These are phyloP conservation scores for Daubentonia madagascariensis DNA, from an alignment of 2,113 vertebrate species.

Conservation along the genomic window DNA sequence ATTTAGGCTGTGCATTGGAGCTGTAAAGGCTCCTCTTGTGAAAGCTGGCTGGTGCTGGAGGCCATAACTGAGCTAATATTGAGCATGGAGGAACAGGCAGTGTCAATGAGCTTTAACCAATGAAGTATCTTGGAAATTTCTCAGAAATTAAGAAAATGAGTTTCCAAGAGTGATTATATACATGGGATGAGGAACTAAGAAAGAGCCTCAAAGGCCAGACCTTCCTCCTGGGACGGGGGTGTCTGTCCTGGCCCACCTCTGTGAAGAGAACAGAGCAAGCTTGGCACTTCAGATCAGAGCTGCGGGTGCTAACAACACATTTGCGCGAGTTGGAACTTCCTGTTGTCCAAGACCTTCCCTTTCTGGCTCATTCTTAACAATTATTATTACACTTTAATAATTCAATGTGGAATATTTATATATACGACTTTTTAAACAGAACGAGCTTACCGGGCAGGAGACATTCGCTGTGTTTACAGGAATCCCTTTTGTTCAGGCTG, in stretches of 20 bases:
- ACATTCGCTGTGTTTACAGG: neutral
- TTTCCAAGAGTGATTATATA: neutral
- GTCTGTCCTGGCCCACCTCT: rapidly evolving
- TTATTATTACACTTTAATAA: neutral
- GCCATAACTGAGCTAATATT: neutral
- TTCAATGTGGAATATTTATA: neutral
- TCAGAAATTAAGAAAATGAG: neutral
- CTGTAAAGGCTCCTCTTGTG: neutral
- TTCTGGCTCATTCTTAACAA: neutral
- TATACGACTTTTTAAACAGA: neutral
- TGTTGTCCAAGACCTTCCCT: neutral
- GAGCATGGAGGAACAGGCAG: neutral
- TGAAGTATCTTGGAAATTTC: neutral
- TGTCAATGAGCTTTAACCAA: neutral
- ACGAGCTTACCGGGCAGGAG: neutral
- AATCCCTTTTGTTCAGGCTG: neutral
- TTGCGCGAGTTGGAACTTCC: neutral
- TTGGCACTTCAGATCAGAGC: neutral
- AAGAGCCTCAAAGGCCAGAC: neutral
- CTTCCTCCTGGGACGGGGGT: neutral
- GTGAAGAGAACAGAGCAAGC: neutral
- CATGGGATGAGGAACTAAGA: neutral
- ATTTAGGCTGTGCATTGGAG: neutral
- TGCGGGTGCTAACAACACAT: neutral
- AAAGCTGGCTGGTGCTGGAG: neutral